Percentiles rank a stretch among this genome's conserved stretches.
Evolutionary conservation across 2,113 vertebrate genomes (phyloP).

Genomic region (Albula goreensis): DNA sequence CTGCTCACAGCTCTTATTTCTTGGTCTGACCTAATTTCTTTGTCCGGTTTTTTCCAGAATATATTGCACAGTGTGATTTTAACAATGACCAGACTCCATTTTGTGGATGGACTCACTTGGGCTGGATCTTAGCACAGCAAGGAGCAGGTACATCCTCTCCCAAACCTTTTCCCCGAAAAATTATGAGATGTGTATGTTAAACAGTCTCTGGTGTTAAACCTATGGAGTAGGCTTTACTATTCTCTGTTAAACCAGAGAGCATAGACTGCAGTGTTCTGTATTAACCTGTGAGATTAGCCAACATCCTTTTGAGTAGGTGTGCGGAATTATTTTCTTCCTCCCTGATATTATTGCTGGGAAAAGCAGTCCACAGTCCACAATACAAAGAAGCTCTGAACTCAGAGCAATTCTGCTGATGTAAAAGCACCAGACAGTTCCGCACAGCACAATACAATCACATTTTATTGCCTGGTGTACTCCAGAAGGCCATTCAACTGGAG

Average conservation of each 20-base stretch:
- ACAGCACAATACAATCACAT: conserved; percentile 6
- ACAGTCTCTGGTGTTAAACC: too few relatives aligned
- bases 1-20: neutral
- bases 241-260: too few relatives aligned
- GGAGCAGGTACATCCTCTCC: conserved; percentile 62
- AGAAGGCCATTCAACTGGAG: neutral
- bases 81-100: conserved; percentile 58
- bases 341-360: neutral
- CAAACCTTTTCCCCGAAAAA: too few relatives aligned
- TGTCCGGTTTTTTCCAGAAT: conserved; percentile 60
- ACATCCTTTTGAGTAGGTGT: conserved; percentile 30
- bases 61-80: conserved; percentile 74
- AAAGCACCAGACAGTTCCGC: neutral
- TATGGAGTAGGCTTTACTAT: too few relatives aligned
- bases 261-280: too few relatives aligned
- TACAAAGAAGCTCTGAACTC: too few relatives aligned
- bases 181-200: too few relatives aligned
- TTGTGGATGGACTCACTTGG: conserved; percentile 75
- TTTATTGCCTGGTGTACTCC: neutral
- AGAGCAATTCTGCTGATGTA: conserved; percentile 28
- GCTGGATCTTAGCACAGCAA: conserved; percentile 60
- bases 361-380: conserved; percentile 32
- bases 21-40: neutral
- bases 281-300: neutral
- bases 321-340: neutral